A percentile compares a stretch with the other conserved stretches of the same genome.
Conservation (phyloP, 2,113 vertebrate species). For the Leucopternis melanops region DNA sequence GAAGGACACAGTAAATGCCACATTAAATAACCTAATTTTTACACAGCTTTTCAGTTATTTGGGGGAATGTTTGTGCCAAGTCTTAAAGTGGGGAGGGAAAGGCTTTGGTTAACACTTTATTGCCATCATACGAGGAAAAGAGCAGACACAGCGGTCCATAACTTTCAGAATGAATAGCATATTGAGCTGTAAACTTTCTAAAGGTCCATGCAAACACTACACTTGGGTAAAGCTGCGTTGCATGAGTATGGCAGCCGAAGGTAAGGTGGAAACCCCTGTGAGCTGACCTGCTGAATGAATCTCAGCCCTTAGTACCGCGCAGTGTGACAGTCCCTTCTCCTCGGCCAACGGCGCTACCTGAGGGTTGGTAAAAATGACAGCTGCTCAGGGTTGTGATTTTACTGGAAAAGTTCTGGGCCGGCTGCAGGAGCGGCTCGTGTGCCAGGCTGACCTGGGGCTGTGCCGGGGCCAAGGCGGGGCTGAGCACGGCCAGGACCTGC, state of each 20-base stretch:
- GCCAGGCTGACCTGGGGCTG: too few species aligned
- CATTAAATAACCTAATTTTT: neutral
- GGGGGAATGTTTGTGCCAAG: neutral
- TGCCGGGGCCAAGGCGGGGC: too few species aligned
- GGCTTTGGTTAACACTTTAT: neutral
- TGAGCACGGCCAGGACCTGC: too few species aligned
- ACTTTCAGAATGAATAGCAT: neutral
- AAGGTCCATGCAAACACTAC: neutral
- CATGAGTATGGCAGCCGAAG: neutral
- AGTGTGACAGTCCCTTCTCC: neutral
- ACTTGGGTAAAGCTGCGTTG: neutral
- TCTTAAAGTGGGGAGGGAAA: neutral
- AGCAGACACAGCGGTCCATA: neutral
- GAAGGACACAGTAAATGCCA: neutral
- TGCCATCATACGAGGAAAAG: neutral
- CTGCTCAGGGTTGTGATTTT: too few species aligned
- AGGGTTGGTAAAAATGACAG: too few species aligned
- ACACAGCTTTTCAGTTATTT: neutral
- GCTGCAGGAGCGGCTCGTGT: too few species aligned
- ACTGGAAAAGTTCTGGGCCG: too few species aligned
- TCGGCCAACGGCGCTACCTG: fast-evolving
- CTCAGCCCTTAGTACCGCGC: fast-evolving
- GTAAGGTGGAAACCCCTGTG: neutral
- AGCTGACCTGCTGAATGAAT: neutral
- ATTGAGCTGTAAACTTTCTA: neutral